These are phyloP conservation scores for Hetaerina titia DNA, from an alignment of 2,888 invertebrate genomes.

Conservation along the genomic window DNA sequence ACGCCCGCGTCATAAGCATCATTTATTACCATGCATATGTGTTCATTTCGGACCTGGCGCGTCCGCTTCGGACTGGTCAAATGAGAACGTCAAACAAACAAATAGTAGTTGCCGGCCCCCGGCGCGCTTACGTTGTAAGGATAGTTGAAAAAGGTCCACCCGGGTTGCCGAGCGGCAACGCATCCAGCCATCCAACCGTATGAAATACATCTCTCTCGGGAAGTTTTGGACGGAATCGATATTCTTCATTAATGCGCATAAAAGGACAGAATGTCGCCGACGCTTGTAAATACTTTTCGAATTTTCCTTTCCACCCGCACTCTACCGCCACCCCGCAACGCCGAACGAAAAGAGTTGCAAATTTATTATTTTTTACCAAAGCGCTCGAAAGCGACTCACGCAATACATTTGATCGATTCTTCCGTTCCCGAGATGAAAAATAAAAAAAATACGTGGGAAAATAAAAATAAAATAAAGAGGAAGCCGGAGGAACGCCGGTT, in stretches of 20 bases:
- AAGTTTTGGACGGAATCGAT: background rate
- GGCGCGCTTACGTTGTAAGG: background rate
- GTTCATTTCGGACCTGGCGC: constrained; percentile 16
- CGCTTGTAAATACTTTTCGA: constrained; percentile 25
- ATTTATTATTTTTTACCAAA: background rate
- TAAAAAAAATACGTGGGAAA: background rate
- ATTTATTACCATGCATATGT: constrained; percentile 35
- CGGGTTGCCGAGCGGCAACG: too few relatives aligned
- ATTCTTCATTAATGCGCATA: constrained; percentile 19
- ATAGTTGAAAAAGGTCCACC: too few relatives aligned
- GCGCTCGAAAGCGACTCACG: background rate
- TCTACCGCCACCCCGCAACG: background rate
- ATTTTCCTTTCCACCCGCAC: background rate
- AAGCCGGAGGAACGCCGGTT: background rate
- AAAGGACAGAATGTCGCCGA: constrained; percentile 12
- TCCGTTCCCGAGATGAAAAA: background rate
- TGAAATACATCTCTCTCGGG: background rate
- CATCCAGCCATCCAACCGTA: background rate
- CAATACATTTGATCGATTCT: constrained; percentile 8
- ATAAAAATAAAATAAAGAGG: background rate
- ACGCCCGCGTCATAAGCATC: constrained; percentile 16
- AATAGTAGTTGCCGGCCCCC: background rate
- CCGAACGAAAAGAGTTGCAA: background rate
- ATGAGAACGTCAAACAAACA: constrained; percentile 33
- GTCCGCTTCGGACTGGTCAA: background rate